A percentile compares a stretch with the other conserved stretches of the same genome.
Evolutionary conservation across 2,888 invertebrate species (phyloP).

Genomic region (Matsumyia berberina): DNA sequence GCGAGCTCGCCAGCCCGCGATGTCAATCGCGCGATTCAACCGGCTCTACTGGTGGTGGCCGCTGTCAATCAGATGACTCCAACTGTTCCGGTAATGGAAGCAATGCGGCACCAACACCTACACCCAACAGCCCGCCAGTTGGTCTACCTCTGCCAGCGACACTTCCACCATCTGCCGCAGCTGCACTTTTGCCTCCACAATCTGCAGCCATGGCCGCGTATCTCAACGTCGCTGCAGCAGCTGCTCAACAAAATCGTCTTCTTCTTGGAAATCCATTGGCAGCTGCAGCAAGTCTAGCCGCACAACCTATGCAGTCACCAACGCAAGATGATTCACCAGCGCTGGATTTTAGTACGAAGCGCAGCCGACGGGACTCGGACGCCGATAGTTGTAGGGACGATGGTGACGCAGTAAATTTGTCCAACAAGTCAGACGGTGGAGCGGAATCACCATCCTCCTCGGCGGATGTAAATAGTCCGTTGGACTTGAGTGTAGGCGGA

Average conservation of each 20-base stretch:
- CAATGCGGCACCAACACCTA: slow-evolving; percentile 85
- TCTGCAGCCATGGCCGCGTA: slow-evolving; percentile 93
- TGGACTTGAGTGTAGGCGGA: slow-evolving; percentile 92
- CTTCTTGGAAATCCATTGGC: slow-evolving; percentile 91
- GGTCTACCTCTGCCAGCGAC: slow-evolving; percentile 88
- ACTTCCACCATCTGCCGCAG: slow-evolving; percentile 88
- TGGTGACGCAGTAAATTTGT: slow-evolving; percentile 87
- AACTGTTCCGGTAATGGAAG: slow-evolving; percentile 88
- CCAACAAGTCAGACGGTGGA: slow-evolving; percentile 74
- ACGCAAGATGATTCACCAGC: slow-evolving; percentile 86
- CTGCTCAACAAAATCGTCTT: slow-evolving; percentile 90
- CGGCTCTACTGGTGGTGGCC: slow-evolving; percentile 87
- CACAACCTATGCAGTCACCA: slow-evolving; percentile 85
- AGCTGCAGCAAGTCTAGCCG: slow-evolving; percentile 87
- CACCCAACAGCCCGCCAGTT: slow-evolving; percentile 87
- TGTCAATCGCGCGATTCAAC: slow-evolving; percentile 92
- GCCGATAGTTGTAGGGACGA: slow-evolving; percentile 86
- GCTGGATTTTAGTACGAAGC: slow-evolving; percentile 93
- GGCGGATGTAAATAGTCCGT: slow-evolving; percentile 86
- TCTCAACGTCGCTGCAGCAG: slow-evolving; percentile 89
- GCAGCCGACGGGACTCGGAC: slow-evolving; percentile 85
- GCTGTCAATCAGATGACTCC: slow-evolving; percentile 92
- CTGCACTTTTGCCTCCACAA: slow-evolving; percentile 90
- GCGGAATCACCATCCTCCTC: slow-evolving; percentile 81
- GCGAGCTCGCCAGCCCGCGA: slow-evolving; percentile 90